Percentiles rank a stretch among this genome's conserved stretches.
These are phyloP conservation scores for Euspilapteryx auroguttella DNA, from an alignment of 2,888 invertebrate species.

Conservation along the genomic window DNA sequence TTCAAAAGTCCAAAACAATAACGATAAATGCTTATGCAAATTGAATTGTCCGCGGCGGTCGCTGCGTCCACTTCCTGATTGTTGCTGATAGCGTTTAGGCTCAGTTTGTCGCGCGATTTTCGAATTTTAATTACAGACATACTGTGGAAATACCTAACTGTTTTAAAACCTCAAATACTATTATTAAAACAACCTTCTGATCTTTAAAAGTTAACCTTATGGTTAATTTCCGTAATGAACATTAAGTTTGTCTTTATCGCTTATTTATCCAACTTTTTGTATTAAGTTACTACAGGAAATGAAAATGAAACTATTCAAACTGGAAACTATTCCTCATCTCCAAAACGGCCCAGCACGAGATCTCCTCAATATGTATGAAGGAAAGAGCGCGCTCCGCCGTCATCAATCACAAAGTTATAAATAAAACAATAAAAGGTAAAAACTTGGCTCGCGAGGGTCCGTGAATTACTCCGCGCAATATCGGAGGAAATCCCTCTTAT, in stretches of 20 bases:
- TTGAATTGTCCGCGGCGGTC: constrained; percentile 19
- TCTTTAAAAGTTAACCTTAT: too few species aligned
- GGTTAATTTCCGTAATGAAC: too few species aligned
- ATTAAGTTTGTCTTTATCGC: too few species aligned
- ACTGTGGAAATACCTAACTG: too few species aligned
- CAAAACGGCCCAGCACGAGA: constrained; percentile 39
- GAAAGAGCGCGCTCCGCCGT: constrained; percentile 36
- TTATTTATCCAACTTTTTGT: too few species aligned
- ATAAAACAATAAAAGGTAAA: constrained; percentile 62
- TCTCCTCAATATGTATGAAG: constrained; percentile 57
- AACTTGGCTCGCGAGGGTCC: constrained; percentile 47
- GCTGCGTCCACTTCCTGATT: constrained; percentile 20
- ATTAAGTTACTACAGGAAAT: too few species aligned
- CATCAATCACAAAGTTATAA: constrained; percentile 63
- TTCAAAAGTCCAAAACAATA: constrained; percentile 16
- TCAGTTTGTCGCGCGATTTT: too few species aligned
- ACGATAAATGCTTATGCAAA: constrained; percentile 35
- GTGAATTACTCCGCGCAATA: constrained; percentile 42
- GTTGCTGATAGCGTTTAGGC: constrained; percentile 27
- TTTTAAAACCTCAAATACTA: too few species aligned
- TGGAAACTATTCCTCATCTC: constrained; percentile 3
- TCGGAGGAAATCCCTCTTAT: constrained; percentile 49
- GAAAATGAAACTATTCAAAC: too few species aligned
- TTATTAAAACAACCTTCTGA: too few species aligned
- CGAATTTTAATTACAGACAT: too few species aligned